Evolutionary conservation across 2,888 invertebrate species (phyloP), one percentile per base, ranked within the genome.

Genomic region (Diarsia dahlii): DNA sequence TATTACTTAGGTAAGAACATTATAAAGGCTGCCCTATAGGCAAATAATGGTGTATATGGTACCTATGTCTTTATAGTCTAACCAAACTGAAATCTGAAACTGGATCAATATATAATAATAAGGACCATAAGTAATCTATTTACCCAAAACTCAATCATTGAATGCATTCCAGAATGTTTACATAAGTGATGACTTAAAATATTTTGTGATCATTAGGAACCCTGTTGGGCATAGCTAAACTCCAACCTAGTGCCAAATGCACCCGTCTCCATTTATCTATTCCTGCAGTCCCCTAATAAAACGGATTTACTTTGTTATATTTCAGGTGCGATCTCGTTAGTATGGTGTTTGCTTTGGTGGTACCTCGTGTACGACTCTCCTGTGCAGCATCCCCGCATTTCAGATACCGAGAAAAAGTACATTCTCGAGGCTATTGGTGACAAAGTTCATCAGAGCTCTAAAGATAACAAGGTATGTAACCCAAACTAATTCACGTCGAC

Each of bases 351-450:
- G 0, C 81, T 97, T 0, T 98, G 98, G 97, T 97, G 97, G 91
- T 90, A 97, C 65, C 88, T 98, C 54, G 97, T 98, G 0, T 97
- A 97, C 62, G 98, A 98, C 89, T 97, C 97, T 6, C 98, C 98
- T 0, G 92, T 95, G 0, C 94, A 97, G 77, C 98, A 98, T 89
- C 97, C 96, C 8, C 96, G 97, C 18, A 98, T 98, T 63, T 95
- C 95, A 4, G 95, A 97, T 0, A 95, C 95, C 28, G 98, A 98
- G 90, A 97, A 97, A 84, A 95, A 97, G 52, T 97, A 97, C 78
- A 98, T 98, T 74, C 91, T 97, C 60, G 97, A 97, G 50, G 97
- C 97, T 56, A 94, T 97, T n/a, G 97, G 97, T 9, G 96, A 95
- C 64, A 97, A 96, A 81, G 94, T 97, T 4, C 93, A 95, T 45